Conservation (phyloP, 2,888 invertebrate genomes). For the Mamestra brassicae region DNA sequence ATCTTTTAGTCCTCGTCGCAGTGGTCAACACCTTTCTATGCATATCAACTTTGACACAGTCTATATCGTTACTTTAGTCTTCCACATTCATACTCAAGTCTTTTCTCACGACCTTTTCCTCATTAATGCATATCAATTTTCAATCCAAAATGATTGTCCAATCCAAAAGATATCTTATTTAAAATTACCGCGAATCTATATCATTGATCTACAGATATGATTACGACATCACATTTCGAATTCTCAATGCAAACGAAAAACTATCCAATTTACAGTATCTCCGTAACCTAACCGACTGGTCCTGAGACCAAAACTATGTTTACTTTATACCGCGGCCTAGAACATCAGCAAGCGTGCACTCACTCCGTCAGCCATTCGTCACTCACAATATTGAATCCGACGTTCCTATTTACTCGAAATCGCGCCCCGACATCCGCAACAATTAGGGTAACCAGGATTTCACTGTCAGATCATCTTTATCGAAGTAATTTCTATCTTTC, state of each 20-base stretch:
- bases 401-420: constrained; percentile 13
- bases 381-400: constrained; percentile 9
- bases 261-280: too few relatives aligned
- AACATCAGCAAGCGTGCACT: not conserved
- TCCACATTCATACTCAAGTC: too few relatives aligned
- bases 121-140: not conserved
- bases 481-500: constrained; percentile 41
- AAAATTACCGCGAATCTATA: too few relatives aligned
- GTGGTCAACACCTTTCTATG: too few relatives aligned
- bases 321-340: not conserved
- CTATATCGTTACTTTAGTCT: too few relatives aligned
- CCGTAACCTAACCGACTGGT: too few relatives aligned
- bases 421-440: constrained; percentile 38
- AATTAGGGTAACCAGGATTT: constrained; percentile 55
- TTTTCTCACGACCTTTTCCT: too few relatives aligned
- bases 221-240: too few relatives aligned
- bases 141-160: not conserved
- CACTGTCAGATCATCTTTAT: constrained; percentile 52
- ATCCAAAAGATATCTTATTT: not conserved
- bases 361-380: constrained; percentile 11
- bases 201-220: too few relatives aligned
- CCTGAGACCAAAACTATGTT: not conserved
- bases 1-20: too few relatives aligned
- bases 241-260: not conserved
- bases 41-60: too few relatives aligned